Evolutionary conservation across 2,113 vertebrate genomes (phyloP), one percentile per base, ranked within the genome.

Genomic region (Mormoops blainvillei): DNA sequence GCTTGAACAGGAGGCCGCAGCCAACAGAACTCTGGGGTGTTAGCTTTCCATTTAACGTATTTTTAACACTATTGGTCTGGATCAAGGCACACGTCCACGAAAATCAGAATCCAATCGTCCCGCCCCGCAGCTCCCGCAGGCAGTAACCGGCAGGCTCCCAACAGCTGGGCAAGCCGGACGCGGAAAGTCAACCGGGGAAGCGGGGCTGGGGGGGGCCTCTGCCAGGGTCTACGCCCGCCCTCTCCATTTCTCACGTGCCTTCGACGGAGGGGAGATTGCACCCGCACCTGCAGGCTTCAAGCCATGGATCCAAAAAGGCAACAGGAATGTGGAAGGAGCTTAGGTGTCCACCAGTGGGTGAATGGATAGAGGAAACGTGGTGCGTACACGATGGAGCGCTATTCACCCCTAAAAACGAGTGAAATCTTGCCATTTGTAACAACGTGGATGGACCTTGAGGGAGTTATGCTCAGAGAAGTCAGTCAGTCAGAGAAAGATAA

Each of bases 231-330:
- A 19, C 10, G 54, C 54, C 54, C 83, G 28, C 88, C 36, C 52
- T 71, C 38, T 36, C 88, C 68, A 1, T 43, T 84, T 94, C 83
- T 83, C 65, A 36, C 0, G 1, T 83, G 71, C 81, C 87, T 95
- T 94, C 36, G 68, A 11, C 80, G 83, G 71, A 89, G 63, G 43
- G 80, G 78, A 84, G 36, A 89, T 86, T 84, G 95, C 67, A 97
- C 68, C 82, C 45, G 56, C 31, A 82, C 67, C 93, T 96, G 76
- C 77, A 93, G 92, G 83, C 93, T 26, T 80, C 6, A 2, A 71
- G 56, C 68, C 50, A 65, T 45, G 68, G 4, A 31, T 93, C 61
- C 38, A 13, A 94, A 74, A 95, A 86, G 83, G 48, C 94, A 94
- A 77, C n/a, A 85, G 86, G 87, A 89, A 50, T 11, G 18, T 45